These are phyloP conservation scores for Ophion slaviceki DNA, from an alignment of 2,888 invertebrate species.

Conservation along the genomic window DNA sequence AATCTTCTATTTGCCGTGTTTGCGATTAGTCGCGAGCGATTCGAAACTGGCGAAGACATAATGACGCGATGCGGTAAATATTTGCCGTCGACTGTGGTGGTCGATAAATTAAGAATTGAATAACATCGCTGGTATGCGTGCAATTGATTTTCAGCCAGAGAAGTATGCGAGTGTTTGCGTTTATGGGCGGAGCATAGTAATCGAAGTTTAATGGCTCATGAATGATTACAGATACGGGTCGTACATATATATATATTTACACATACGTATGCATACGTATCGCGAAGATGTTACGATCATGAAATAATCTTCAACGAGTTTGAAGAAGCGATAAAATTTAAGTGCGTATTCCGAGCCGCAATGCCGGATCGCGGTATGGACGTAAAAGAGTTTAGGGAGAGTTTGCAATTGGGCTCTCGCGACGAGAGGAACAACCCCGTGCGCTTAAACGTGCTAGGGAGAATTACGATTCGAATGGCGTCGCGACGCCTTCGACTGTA, in stretches of 20 bases:
- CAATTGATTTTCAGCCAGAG: conserved; percentile 24
- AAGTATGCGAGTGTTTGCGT: conserved; percentile 30
- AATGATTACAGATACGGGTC: conserved; percentile 32
- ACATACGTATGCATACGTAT: conserved; percentile 11
- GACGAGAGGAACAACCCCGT: conserved; percentile 20
- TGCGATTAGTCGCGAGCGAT: no score
- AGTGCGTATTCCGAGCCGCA: conserved; percentile 31
- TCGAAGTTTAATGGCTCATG: conserved; percentile 47
- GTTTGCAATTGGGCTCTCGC: conserved; percentile 44
- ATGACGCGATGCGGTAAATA: no score
- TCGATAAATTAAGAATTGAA: neutral
- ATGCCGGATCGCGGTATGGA: neutral
- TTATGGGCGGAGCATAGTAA: conserved; percentile 30
- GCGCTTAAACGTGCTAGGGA: conserved; percentile 19
- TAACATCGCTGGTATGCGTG: neutral
- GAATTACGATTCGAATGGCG: conserved; percentile 59
- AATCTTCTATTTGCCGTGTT: no score
- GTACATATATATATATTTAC: neutral
- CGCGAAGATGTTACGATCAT: conserved; percentile 33
- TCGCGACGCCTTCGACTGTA: conserved; percentile 6
- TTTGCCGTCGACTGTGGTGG: no score
- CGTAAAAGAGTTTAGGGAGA: conserved; percentile 40
- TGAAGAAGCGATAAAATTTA: conserved; percentile 51
- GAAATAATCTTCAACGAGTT: conserved; percentile 58
- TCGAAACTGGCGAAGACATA: no score